Conservation (phyloP, 2,113 vertebrate species). For the Tamias sibiricus region DNA sequence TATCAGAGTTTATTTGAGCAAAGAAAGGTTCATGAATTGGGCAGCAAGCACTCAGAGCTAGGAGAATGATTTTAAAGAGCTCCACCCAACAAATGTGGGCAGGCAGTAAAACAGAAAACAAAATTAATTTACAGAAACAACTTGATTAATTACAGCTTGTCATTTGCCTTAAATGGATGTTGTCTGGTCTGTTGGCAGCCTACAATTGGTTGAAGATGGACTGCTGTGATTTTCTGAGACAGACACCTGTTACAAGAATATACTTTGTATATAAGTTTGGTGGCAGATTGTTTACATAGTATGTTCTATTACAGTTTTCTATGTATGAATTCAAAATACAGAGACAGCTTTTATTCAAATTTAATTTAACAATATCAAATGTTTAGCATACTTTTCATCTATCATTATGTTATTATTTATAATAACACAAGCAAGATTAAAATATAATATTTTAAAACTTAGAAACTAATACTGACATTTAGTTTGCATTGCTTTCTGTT, state of each 20-base stretch:
- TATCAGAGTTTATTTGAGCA: too few relatives aligned
- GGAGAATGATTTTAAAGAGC: background rate
- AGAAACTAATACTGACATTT: background rate
- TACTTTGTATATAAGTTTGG: background rate
- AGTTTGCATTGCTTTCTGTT: background rate
- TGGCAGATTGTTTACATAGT: background rate
- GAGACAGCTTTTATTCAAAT: background rate
- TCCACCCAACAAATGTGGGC: background rate
- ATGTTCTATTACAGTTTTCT: background rate
- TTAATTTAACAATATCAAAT: background rate
- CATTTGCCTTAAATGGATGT: background rate
- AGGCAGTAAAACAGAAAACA: background rate
- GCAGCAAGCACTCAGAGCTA: background rate
- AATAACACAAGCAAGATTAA: background rate
- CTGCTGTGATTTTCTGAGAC: background rate
- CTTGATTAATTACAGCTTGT: background rate
- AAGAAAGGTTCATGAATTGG: background rate
- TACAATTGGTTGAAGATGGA: background rate
- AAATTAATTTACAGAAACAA: background rate
- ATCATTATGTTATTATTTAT: background rate
- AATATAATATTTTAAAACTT: background rate
- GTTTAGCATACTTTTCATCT: background rate
- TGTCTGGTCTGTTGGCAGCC: background rate
- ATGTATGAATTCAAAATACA: background rate
- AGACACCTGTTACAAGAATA: background rate